Base-by-base conservation (phyloP, 2,113 vertebrate genomes). In the Gyps fulvus region DNA sequence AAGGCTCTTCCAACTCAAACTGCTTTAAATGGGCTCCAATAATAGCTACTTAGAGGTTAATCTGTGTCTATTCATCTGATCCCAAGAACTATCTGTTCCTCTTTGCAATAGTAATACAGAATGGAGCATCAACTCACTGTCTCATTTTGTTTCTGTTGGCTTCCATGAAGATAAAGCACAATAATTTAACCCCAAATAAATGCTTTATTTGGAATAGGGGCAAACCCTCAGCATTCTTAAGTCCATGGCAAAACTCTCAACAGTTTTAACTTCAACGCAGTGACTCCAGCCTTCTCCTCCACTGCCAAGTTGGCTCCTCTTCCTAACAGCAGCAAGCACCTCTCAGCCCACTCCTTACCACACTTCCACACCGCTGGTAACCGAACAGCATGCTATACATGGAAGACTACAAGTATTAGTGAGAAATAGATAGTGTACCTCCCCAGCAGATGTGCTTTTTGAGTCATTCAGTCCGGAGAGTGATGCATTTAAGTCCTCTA, bases 1-100 rank as follows among this genome's bases (percentile, higher is more conserved):
- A 89, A 92, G 58, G 25, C 70, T 65, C n/a, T 91, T 96, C 92
- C 78, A 96, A 76, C n/a, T 80, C 62, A 40, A 66, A 93, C 45
- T 73, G 34, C 71, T 93, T 92, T 95, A 95, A 88, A 90, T 71
- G 67, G 29, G 36, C 67, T 95, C 79, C 62, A 83, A 11, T 84
- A 91, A 79, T 83, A 83, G 63, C 77, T 80, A 40, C 71, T 77
- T 80, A 66, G 81, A 94, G 69, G 84, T 89, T 94, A 92, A 76
- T 84, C 83, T 96, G 65, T 79, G 58, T 59, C 86, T 95, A 6
- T 79, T 82, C 49, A 63, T 65, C 58, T 79, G 77, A 52, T 76
- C 66, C 61, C 36, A 52, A 79, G 74, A 91, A 69, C 43, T 82
- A 66, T n/a, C 70, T 38, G 43, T 80, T 90, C 58, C 61, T 87